phyloP scores from a whole-genome alignment of 2,797 vertebrate genomes.

The Champsocephalus esox region DNA sequence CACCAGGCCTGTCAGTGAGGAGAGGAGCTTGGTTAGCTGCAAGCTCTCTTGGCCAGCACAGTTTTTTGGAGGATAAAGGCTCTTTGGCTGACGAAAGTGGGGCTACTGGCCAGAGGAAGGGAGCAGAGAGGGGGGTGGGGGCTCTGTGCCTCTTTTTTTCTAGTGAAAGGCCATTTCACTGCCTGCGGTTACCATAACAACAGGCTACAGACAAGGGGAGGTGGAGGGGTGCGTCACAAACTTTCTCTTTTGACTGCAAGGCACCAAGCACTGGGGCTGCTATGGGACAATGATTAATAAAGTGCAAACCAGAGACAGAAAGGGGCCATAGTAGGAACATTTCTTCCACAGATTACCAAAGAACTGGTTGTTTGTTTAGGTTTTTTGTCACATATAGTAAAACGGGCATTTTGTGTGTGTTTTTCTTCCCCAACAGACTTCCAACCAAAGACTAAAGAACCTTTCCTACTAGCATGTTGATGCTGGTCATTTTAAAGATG shows the following conservation, averaged over 20 bases:
- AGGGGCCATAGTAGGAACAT: slow-evolving; percentile 27
- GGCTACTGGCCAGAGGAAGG: slow-evolving; percentile 73
- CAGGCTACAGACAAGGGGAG: slow-evolving; percentile 69
- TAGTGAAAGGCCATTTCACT: slow-evolving; percentile 84
- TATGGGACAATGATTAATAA: slow-evolving; percentile 46
- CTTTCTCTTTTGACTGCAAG: slow-evolving; percentile 73
- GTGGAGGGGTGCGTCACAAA: slow-evolving; percentile 76
- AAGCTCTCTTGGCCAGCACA: slow-evolving; percentile 43
- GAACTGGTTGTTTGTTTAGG: slow-evolving; percentile 47
- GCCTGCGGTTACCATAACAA: slow-evolving; percentile 84
- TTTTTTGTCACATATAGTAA: slow-evolving; percentile 30
- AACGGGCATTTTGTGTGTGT: slow-evolving; percentile 29
- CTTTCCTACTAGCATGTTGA: slow-evolving; percentile 6
- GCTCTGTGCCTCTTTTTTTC: slow-evolving; percentile 49
- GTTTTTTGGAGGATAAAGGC: slow-evolving; percentile 62
- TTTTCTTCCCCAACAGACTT: slow-evolving; percentile 1
- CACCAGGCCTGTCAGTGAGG: slow-evolving; percentile 34
- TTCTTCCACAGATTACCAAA: slow-evolving; percentile 31
- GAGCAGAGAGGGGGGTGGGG: slow-evolving; percentile 59
- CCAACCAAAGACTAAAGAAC: slow-evolving; percentile 7
- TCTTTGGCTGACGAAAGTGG: slow-evolving; percentile 73
- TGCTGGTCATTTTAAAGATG: slow-evolving; percentile 27
- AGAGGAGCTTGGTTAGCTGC: slow-evolving; percentile 45
- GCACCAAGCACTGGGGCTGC: slow-evolving; percentile 46
- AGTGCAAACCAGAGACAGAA: slow-evolving; percentile 20